These are phyloP conservation scores for Tetranychus piercei DNA, from an alignment of 2,888 invertebrate genomes.

Conservation along the genomic window DNA sequence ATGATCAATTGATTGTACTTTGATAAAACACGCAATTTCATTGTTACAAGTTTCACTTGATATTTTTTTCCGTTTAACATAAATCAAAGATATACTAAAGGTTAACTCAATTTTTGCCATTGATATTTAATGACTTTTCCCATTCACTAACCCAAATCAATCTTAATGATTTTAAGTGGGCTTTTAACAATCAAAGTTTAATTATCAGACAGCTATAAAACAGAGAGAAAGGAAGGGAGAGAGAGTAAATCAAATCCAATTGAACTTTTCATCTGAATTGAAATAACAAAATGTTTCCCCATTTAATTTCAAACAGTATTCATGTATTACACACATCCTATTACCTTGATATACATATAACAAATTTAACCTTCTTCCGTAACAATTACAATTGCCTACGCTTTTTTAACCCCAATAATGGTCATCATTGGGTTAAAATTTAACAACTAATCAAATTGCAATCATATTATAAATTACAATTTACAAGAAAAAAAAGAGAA, in stretches of 20 bases:
- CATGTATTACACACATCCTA: neutral
- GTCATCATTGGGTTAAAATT: neutral
- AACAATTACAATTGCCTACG: neutral
- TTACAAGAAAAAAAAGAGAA: neutral
- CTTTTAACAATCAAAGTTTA: neutral
- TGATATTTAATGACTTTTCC: neutral
- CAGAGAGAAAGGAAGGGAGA: too few relatives aligned
- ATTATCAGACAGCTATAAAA: neutral
- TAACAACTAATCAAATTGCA: neutral
- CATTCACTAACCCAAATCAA: neutral
- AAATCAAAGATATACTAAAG: too few relatives aligned
- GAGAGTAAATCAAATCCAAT: too few relatives aligned
- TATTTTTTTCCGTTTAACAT: too few relatives aligned
- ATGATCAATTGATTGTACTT: too few relatives aligned
- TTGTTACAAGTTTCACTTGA: too few relatives aligned
- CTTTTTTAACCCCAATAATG: neutral
- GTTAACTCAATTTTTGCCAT: neutral
- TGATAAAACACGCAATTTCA: too few relatives aligned
- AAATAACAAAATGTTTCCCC: too few relatives aligned
- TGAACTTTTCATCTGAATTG: too few relatives aligned
- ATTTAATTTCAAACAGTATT: too few relatives aligned
- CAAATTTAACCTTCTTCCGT: neutral
- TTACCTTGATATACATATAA: neutral
- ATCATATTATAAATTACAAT: neutral
- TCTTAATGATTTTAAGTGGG: neutral